phyloP scores from a whole-genome alignment of 1,140 invertebrate genomes.

The Scaptomyza graminum region DNA sequence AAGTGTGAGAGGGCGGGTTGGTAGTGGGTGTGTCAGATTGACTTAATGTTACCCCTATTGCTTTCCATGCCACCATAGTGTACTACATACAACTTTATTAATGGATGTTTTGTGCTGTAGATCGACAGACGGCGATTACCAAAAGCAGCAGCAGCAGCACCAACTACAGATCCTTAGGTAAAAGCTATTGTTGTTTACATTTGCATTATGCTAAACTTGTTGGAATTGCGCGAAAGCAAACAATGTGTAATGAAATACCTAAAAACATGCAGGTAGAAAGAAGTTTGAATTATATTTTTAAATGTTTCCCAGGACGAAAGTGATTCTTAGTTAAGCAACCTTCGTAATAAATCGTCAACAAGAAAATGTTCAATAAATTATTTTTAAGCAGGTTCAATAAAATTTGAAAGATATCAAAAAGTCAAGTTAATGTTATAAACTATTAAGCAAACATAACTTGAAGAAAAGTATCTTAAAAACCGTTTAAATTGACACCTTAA shows the following conservation, averaged over 20 bases:
- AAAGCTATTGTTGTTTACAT: constrained; percentile 1
- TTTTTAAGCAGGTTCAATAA: too few species aligned
- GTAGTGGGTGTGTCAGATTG: not conserved
- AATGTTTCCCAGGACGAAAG: not conserved
- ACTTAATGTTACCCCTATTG: constrained; percentile 13
- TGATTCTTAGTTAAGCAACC: too few species aligned
- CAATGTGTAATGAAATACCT: too few species aligned
- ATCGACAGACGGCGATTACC: constrained; percentile 13
- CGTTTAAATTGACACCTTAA: too few species aligned
- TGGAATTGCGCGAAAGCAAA: not conserved
- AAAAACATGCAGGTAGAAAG: too few species aligned
- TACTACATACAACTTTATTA: constrained; percentile 20
- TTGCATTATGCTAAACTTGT: constrained; percentile 14
- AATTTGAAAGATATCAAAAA: too few species aligned
- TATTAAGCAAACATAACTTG: too few species aligned
- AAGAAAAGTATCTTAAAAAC: too few species aligned
- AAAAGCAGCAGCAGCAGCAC: not conserved
- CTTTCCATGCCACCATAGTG: constrained; percentile 25
- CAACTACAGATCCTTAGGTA: constrained; percentile 4
- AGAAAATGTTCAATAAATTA: too few species aligned
- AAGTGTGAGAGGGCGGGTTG: not conserved
- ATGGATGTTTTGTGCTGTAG: constrained; percentile 35
- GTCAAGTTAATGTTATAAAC: too few species aligned
- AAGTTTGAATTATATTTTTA: constrained; percentile 1
- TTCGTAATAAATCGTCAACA: too few species aligned